phyloP scores from a whole-genome alignment of 2,797 vertebrate genomes.

The Semaprochilodus insignis region DNA sequence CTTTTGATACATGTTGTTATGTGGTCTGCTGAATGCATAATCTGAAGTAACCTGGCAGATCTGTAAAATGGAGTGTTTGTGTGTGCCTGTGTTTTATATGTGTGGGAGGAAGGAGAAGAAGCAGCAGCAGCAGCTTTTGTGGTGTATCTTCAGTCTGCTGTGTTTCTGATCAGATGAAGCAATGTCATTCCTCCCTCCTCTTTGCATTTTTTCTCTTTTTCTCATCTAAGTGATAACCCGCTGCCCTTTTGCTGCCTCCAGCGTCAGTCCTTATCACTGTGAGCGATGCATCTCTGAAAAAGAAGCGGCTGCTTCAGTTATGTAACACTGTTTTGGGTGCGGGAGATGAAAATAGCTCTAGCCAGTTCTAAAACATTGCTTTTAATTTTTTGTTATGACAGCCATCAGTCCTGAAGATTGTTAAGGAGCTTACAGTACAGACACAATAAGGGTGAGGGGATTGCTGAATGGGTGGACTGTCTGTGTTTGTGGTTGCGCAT shows the following conservation, averaged over 20 bases:
- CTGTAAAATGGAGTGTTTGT: neutral
- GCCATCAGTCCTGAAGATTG: neutral
- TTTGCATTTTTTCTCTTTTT: neutral
- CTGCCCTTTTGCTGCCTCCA: too few relatives aligned
- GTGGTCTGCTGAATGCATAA: neutral
- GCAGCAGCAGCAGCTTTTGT: neutral
- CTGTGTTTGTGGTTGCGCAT: constrained; percentile 8
- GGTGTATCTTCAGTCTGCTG: neutral
- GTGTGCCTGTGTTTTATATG: neutral
- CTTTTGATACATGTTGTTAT: neutral
- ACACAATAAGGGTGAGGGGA: neutral
- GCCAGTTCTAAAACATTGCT: neutral
- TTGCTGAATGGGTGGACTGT: neutral
- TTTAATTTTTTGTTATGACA: constrained; percentile 28
- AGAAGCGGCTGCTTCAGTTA: neutral
- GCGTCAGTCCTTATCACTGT: neutral
- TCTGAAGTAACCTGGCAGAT: neutral
- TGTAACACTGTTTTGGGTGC: neutral
- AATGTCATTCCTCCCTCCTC: neutral
- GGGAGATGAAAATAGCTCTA: neutral
- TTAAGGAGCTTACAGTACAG: neutral
- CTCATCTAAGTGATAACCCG: neutral
- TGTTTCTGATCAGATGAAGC: neutral
- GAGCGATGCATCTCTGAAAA: neutral
- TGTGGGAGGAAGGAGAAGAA: constrained; percentile 18